A percentile compares a stretch with the other conserved stretches of the same genome.
Conservation (phyloP, 2,888 invertebrate species). For the Linnaemya tessellans region DNA sequence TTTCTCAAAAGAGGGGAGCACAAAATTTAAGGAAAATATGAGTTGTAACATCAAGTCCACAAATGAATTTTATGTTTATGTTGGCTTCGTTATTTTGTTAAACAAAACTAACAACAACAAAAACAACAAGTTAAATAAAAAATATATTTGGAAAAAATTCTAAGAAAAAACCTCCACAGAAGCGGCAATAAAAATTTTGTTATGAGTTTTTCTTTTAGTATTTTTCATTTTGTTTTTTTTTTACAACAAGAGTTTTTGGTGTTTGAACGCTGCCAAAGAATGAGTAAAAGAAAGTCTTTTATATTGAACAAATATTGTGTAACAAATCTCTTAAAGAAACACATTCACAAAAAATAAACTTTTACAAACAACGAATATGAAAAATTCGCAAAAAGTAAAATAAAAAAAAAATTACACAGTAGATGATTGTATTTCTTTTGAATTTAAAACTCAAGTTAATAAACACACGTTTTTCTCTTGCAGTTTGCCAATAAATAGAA, state of each 20-base stretch:
- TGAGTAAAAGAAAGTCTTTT: constrained; percentile 36
- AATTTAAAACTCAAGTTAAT: constrained; percentile 67
- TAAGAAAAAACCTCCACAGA: constrained; percentile 22
- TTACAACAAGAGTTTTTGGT: constrained; percentile 32
- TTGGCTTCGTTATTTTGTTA: constrained; percentile 65
- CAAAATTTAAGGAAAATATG: constrained; percentile 35
- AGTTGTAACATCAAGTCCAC: constrained; percentile 44
- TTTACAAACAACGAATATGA: constrained; percentile 24
- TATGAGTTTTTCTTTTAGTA: constrained; percentile 61
- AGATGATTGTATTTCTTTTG: constrained; percentile 45
- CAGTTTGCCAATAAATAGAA: not conserved
- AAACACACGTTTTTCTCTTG: constrained; percentile 60
- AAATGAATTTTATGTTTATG: constrained; percentile 67
- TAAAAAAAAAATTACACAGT: constrained; percentile 25
- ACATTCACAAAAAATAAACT: constrained; percentile 41
- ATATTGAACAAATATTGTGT: constrained; percentile 68
- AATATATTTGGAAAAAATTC: constrained; percentile 2
- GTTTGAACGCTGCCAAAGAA: constrained; percentile 35
- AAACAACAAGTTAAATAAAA: constrained; percentile 14
- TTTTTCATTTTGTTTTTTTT: not conserved
- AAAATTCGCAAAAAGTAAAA: not conserved
- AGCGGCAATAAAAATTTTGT: constrained; percentile 72
- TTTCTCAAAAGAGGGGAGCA: constrained; percentile 22
- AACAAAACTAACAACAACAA: constrained; percentile 14
- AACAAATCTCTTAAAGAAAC: constrained; percentile 65